A percentile compares a stretch with the other conserved stretches of the same genome.
Evolutionary conservation across 2,113 vertebrate genomes (phyloP).

Genomic region (Aegotheles bennettii): DNA sequence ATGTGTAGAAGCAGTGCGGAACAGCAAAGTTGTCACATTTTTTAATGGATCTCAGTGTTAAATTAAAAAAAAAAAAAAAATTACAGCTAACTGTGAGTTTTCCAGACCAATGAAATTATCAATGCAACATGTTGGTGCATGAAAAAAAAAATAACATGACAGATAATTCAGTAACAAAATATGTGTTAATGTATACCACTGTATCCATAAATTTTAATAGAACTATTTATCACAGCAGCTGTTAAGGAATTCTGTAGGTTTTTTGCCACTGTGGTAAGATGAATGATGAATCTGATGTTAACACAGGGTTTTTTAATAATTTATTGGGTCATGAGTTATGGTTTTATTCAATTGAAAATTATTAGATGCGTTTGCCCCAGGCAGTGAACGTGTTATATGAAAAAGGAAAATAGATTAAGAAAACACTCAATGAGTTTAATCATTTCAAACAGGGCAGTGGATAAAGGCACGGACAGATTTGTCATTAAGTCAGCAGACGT

Average conservation of each 20-base stretch:
- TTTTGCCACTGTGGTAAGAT: slow-evolving; percentile 60
- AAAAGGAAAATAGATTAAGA: slow-evolving; percentile 77
- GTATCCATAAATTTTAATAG: slow-evolving; percentile 67
- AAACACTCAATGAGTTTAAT: slow-evolving; percentile 75
- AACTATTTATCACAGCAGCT: slow-evolving; percentile 71
- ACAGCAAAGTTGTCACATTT: neutral
- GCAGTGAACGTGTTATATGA: slow-evolving; percentile 60
- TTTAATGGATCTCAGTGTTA: neutral
- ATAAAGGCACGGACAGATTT: slow-evolving; percentile 64
- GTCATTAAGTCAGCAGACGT: slow-evolving; percentile 70
- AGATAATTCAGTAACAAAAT: slow-evolving; percentile 53
- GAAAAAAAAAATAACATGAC: neutral
- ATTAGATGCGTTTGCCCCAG: slow-evolving; percentile 74
- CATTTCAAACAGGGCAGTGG: slow-evolving; percentile 67
- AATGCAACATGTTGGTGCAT: neutral
- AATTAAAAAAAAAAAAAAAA: neutral
- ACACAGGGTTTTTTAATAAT: slow-evolving; percentile 72
- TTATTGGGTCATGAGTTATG: slow-evolving; percentile 80
- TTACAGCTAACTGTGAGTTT: neutral
- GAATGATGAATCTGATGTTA: slow-evolving; percentile 71
- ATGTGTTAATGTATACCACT: slow-evolving; percentile 48
- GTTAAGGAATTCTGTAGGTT: slow-evolving; percentile 61
- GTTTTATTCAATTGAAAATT: slow-evolving; percentile 79
- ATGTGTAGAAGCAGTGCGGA: neutral
- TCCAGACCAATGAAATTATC: slow-evolving; percentile 8